A percentile compares a stretch with the other conserved stretches of the same genome.
Evolutionary conservation across 2,113 vertebrate genomes (phyloP).

Genomic region (human (Homo sapiens)): GRCh38 chr1:52916501-52917000

Average conservation of each 20-base stretch:
- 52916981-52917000: neutral
- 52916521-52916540: neutral
- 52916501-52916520: neutral
- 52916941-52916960: neutral
- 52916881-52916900: neutral
- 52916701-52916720: neutral
- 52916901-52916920: neutral
- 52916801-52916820: neutral
- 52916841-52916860: neutral
- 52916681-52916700: neutral
- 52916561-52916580: neutral
- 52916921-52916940: neutral
- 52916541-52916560: neutral
- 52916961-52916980: neutral
- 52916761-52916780: neutral
- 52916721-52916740: neutral
- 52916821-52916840: neutral
- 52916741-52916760: neutral
- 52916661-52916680: neutral
- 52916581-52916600: neutral
- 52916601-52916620: neutral
- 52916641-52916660: neutral
- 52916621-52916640: neutral
- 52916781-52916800: neutral
- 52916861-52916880: neutral